These are phyloP conservation scores for Lophotriccus pileatus DNA, from an alignment of 2,797 vertebrate genomes.

Conservation along the genomic window DNA sequence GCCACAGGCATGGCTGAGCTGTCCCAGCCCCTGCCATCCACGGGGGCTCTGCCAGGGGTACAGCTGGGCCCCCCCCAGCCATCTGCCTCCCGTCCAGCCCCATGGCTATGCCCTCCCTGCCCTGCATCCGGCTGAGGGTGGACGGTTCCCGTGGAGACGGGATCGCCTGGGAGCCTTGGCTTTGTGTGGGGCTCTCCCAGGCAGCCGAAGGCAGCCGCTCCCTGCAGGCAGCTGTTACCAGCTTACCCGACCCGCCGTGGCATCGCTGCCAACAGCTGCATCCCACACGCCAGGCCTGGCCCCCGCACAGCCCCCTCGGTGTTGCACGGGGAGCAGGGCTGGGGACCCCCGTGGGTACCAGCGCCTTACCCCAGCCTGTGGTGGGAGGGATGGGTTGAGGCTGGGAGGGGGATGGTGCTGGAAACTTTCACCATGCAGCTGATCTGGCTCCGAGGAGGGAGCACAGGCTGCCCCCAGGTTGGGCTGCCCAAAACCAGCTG, in stretches of 20 bases:
- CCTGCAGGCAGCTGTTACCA: slow-evolving; percentile 42
- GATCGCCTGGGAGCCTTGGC: neutral
- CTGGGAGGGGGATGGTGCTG: neutral
- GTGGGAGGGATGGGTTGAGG: neutral
- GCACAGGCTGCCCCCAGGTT: neutral
- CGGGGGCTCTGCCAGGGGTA: neutral
- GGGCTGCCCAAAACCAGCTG: neutral
- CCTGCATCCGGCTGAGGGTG: neutral
- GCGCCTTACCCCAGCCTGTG: neutral
- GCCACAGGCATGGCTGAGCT: neutral
- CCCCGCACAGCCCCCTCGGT: neutral
- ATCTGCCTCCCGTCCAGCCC: neutral
- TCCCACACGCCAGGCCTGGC: neutral
- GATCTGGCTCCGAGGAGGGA: neutral
- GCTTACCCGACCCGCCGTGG: neutral
- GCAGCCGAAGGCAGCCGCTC: neutral
- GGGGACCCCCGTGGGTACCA: neutral
- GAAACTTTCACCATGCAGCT: neutral
- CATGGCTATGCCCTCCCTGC: neutral
- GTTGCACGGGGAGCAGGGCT: neutral
- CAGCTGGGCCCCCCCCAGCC: neutral
- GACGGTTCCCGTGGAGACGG: neutral
- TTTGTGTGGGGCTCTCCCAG: neutral
- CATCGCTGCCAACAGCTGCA: slow-evolving; percentile 48
- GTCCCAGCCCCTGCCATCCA: neutral